Evolutionary conservation across 2,797 vertebrate genomes (phyloP), one percentile per base, ranked within the genome.

Genomic region (Sibirionetta formosa): DNA sequence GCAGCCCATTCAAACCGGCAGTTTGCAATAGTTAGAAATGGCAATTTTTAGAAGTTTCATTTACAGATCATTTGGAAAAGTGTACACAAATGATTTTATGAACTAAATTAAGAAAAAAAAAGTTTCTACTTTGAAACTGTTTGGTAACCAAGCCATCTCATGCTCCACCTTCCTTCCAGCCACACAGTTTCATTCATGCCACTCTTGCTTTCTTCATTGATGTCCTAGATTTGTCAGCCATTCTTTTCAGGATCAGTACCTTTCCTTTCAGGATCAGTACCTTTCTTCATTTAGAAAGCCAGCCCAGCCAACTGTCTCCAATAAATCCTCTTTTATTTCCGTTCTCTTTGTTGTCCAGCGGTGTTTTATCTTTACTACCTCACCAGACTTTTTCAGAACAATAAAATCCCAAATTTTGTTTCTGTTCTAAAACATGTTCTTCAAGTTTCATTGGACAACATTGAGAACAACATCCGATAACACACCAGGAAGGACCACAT

Each of bases 1-100:
- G n/a, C 89, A 96, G 84, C 69, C 82, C 94, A 94, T 96, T 97
- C 94, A 97, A 97, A 96, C 93, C 77, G 75, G 88, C 95, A 96
- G 90, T 91, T 94, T 91, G 73, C 73, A 93, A 87, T 90, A 94
- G 94, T 94, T 93, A 94, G 82, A 94, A 96, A 94, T 76, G 90
- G 94, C 97, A 95, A 71, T 86, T 91, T 97, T 96, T 86, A 86
- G 77, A 96, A 97, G 58, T 96, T 96, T 97, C 97, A 98, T 98
- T 97, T 96, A 94, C 95, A 97, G 91, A 92, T 96, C 95, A 97
- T 97, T 96, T 97, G 82, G 69, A 95, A 94, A 96, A 95, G 68
- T 22, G 66, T 96, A 97, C 64, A 94, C 93, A 96, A 92, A 90
- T 76, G 48, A 94, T 86, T 89, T 91, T 83, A 93, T 83, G 91